Evolutionary conservation across 2,888 invertebrate genomes (phyloP), one percentile per base, ranked within the genome.

Genomic region (Gandaritis pyraliata): DNA sequence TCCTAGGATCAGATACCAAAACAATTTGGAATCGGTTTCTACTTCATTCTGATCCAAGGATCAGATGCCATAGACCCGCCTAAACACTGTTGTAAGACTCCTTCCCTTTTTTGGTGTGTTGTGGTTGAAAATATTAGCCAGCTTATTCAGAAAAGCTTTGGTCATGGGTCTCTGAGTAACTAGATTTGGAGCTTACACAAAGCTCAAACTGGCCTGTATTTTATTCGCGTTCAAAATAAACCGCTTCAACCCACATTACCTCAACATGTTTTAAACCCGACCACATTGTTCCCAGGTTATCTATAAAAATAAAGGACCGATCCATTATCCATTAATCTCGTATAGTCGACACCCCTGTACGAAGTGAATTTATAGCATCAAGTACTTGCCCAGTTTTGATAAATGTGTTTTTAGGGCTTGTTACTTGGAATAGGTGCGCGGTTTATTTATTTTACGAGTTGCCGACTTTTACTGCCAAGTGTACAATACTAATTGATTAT

Each of bases 331-430:
- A 79, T 80, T 77, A 77, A 80, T 78, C 72, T 78, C 72, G 74
- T 64, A 48, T 48, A 58, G 67, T 74, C 67, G 79, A 72, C 73
- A 78, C 63, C 74, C 75, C 75, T 81, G 82, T 50, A 50, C 52
- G 54, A 45, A 49, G 52, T 23, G 54, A 62, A 84, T 86, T 86
- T 87, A 86, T 85, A 73, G 78, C 73, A 73, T 76, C 79, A 70
- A 73, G 73, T 70, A 62, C 81, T 77, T 75, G 75, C 74, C 64
- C 63, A 74, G 73, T 77, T 84, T 81, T 87, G 84, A 86, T 82
- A 80, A 81, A 85, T 78, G 76, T 73, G 72, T 72, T 76, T 72
- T 75, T 71, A 76, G 76, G 75, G 73, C 70, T 79, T 79, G 76
- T 77, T 76, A 76, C 79, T 76, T 69, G 73, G 77, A 82, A 83